Evolutionary conservation across 30 jellyfish, hydroid and myxozoan species (phyloP).

Genomic region (Clytia hemisphaerica): DNA sequence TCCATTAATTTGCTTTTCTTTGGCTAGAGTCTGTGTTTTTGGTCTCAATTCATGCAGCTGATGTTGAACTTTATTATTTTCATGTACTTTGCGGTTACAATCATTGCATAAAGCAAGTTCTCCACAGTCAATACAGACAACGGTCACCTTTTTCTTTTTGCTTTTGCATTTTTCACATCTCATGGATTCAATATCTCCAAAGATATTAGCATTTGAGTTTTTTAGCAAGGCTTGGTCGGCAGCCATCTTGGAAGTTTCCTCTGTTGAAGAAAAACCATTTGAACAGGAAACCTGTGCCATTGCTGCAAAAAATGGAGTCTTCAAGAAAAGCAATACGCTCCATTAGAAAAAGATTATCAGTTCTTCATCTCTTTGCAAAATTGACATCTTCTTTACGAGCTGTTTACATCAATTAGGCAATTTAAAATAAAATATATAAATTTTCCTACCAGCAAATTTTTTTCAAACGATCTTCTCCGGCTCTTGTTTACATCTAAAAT

Average conservation of each 20-base stretch:
- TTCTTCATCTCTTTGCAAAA: not conserved
- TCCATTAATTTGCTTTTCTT: slow-evolving; percentile 24
- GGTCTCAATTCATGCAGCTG: slow-evolving; percentile 34
- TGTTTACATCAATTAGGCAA: not conserved
- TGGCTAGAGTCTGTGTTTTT: slow-evolving; percentile 17
- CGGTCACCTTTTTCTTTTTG: slow-evolving; percentile 31
- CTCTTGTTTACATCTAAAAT: slow-evolving; percentile 18
- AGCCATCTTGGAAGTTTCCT: slow-evolving; percentile 45
- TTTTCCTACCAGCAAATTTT: too few species aligned
- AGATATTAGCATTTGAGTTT: slow-evolving; percentile 4
- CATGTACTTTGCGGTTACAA: slow-evolving; percentile 53
- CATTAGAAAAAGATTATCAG: not conserved
- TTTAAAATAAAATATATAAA: too few species aligned
- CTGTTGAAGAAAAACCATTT: slow-evolving; percentile 39
- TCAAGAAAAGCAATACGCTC: not conserved
- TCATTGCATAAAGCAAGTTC: slow-evolving; percentile 60
- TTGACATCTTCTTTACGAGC: not conserved
- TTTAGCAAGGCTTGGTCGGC: slow-evolving; percentile 33
- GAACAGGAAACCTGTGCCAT: slow-evolving; percentile 23
- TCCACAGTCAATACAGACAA: slow-evolving; percentile 77
- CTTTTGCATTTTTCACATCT: slow-evolving; percentile 38
- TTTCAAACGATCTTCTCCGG: not conserved
- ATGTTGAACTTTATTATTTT: slow-evolving; percentile 21
- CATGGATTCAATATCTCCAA: not conserved
- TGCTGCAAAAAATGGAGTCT: not conserved